phyloP scores from a whole-genome alignment of 2,113 vertebrate genomes.

The Varanus komodoensis region DNA sequence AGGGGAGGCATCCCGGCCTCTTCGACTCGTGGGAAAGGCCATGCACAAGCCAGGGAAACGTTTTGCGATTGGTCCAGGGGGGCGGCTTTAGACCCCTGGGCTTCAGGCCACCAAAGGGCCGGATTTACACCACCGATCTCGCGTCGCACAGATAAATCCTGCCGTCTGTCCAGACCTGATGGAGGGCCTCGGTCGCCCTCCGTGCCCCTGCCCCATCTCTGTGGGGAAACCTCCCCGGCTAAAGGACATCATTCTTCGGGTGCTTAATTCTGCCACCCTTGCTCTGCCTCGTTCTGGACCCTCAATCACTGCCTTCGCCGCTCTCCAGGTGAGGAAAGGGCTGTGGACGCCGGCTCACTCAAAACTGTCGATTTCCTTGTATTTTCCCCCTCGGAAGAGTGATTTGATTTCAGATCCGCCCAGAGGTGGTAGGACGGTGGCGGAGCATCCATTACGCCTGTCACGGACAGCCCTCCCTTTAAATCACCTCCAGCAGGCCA shows the following conservation, averaged over 20 bases:
- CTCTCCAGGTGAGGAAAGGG: not conserved
- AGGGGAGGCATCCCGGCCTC: no score
- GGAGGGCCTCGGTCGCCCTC: not conserved
- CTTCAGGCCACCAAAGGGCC: no score
- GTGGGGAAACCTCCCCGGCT: not conserved
- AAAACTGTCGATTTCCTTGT: not conserved
- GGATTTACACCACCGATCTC: no score
- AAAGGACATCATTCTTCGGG: not conserved
- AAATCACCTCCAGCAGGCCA: not conserved
- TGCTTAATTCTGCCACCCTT: not conserved
- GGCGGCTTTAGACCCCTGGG: no score
- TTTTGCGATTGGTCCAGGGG: no score
- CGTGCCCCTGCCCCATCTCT: no score
- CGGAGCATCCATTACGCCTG: not conserved
- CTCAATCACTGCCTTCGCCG: not conserved
- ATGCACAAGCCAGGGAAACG: no score
- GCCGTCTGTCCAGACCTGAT: not conserved
- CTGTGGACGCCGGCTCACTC: no score
- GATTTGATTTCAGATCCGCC: not conserved
- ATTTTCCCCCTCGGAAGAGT: not conserved
- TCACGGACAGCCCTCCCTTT: not conserved
- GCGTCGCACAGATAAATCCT: not conserved
- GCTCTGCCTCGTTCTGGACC: no score
- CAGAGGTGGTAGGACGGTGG: not conserved
- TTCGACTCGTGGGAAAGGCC: no score